phyloP scores from a whole-genome alignment of 2,888 invertebrate genomes.

The Drosophila incognita region DNA sequence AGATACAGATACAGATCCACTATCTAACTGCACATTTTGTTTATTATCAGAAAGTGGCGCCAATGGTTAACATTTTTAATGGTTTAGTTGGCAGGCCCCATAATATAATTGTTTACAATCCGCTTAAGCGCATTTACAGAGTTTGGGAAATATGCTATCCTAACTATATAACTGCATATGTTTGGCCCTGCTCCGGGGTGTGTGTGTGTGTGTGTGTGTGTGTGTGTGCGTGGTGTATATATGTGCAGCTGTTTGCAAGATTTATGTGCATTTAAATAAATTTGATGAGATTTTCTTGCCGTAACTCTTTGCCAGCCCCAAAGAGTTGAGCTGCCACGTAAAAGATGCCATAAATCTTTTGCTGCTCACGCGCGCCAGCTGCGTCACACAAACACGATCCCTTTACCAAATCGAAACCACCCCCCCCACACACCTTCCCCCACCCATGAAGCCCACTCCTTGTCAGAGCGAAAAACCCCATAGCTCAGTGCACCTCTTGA shows the following conservation, averaged over 20 bases:
- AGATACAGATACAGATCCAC: slow-evolving; percentile 28
- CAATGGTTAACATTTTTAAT: slow-evolving; percentile 73
- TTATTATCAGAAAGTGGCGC: slow-evolving; percentile 82
- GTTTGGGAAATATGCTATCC: slow-evolving; percentile 19
- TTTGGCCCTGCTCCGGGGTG: not conserved
- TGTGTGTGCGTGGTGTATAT: slow-evolving; percentile 4
- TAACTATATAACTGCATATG: slow-evolving; percentile 25
- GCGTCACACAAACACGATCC: slow-evolving; percentile 28
- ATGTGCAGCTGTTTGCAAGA: slow-evolving; percentile 61
- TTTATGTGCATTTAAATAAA: slow-evolving; percentile 79
- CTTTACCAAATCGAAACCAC: not conserved
- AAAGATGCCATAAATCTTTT: slow-evolving; percentile 78
- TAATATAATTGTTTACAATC: slow-evolving; percentile 59
- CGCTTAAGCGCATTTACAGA: slow-evolving; percentile 50
- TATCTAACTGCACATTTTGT: slow-evolving; percentile 43
- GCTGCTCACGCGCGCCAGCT: slow-evolving; percentile 61
- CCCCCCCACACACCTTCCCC: not conserved
- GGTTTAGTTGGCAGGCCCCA: slow-evolving; percentile 42
- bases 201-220: slow-evolving; percentile 5
- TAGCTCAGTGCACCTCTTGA: slow-evolving; percentile 32
- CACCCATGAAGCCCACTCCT: not conserved
- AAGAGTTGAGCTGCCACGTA: slow-evolving; percentile 67
- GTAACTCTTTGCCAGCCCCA: slow-evolving; percentile 47
- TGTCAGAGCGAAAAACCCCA: not conserved
- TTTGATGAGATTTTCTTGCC: slow-evolving; percentile 73